These are phyloP conservation scores for Boloria selene DNA, from an alignment of 2,888 invertebrate genomes.

Conservation along the genomic window DNA sequence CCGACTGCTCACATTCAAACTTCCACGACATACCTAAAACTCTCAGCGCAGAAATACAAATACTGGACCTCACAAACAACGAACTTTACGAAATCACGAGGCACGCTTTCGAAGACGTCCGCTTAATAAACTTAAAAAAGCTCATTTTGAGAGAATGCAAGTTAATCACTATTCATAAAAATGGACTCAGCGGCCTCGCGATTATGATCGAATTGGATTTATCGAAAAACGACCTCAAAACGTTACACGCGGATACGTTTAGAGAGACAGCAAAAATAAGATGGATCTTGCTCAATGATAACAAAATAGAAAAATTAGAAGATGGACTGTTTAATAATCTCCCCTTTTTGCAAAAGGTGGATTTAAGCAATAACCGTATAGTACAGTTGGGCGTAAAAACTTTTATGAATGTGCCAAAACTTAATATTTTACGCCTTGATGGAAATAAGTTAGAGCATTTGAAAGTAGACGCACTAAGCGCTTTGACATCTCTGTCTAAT, in stretches of 20 bases:
- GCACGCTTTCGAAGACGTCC: conserved; percentile 86
- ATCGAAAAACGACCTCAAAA: conserved; percentile 86
- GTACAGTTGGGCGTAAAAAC: conserved; percentile 86
- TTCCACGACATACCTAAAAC: conserved; percentile 87
- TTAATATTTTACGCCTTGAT: conserved; percentile 87
- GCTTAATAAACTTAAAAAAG: conserved; percentile 91
- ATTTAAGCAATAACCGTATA: conserved; percentile 89
- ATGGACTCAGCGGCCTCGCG: conserved; percentile 88
- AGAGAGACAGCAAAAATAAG: conserved; percentile 86
- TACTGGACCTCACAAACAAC: conserved; percentile 88
- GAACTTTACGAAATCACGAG: conserved; percentile 84
- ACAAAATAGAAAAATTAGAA: conserved; percentile 87
- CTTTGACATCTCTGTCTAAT: conserved; percentile 86
- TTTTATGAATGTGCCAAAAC: conserved; percentile 86
- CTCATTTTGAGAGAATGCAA: conserved; percentile 88
- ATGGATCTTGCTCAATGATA: conserved; percentile 88
- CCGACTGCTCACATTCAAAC: conserved; percentile 88
- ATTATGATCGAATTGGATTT: conserved; percentile 92
- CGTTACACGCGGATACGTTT: conserved; percentile 87
- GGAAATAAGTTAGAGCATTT: conserved; percentile 88
- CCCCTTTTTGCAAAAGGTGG: conserved; percentile 87
- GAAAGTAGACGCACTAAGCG: conserved; percentile 84
- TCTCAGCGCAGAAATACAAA: conserved; percentile 87
- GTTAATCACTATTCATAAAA: conserved; percentile 86
- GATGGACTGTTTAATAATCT: conserved; percentile 90